Percentiles rank a stretch among this genome's conserved stretches.
phyloP scores from a whole-genome alignment of 2,797 vertebrate species.

The Melanotaenia maccullochi region DNA sequence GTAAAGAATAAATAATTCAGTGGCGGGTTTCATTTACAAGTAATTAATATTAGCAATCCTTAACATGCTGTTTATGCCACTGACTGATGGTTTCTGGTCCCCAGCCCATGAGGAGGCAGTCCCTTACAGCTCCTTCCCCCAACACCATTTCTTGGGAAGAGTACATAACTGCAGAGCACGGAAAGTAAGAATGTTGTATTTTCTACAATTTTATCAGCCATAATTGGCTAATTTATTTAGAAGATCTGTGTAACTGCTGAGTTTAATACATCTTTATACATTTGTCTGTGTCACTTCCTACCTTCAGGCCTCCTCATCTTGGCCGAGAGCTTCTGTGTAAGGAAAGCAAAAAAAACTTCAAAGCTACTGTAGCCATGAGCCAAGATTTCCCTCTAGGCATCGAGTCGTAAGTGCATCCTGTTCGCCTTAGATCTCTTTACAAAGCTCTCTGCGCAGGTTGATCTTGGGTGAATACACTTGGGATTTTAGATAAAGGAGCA shows the following conservation, averaged over 20 bases:
- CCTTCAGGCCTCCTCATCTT: conserved; percentile 91
- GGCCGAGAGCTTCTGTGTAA: conserved; percentile 95
- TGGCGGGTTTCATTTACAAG: neutral
- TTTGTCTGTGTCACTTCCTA: conserved; percentile 26
- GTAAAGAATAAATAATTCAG: conserved; percentile 65
- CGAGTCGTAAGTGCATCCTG: conserved; percentile 88
- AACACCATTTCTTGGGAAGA: conserved; percentile 97
- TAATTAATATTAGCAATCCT: neutral
- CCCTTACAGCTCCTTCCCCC: conserved; percentile 89
- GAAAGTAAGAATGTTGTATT: conserved; percentile 84
- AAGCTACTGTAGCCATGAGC: conserved; percentile 97
- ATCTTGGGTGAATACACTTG: conserved; percentile 34
- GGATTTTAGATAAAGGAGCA: conserved; percentile 30
- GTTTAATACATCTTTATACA: conserved; percentile 32
- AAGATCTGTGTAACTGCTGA: conserved; percentile 10
- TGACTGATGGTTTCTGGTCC: conserved; percentile 14
- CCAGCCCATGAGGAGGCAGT: conserved; percentile 91
- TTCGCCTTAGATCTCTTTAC: conserved; percentile 56
- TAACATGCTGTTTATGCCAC: neutral
- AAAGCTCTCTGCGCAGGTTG: conserved; percentile 37
- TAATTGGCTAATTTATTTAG: conserved; percentile 27
- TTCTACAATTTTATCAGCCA: conserved; percentile 18
- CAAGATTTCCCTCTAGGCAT: conserved; percentile 95
- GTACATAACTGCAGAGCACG: conserved; percentile 93
- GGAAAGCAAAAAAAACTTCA: conserved; percentile 97